These are phyloP conservation scores for Hypsopygia costalis DNA, from an alignment of 2,888 invertebrate species.

Conservation along the genomic window DNA sequence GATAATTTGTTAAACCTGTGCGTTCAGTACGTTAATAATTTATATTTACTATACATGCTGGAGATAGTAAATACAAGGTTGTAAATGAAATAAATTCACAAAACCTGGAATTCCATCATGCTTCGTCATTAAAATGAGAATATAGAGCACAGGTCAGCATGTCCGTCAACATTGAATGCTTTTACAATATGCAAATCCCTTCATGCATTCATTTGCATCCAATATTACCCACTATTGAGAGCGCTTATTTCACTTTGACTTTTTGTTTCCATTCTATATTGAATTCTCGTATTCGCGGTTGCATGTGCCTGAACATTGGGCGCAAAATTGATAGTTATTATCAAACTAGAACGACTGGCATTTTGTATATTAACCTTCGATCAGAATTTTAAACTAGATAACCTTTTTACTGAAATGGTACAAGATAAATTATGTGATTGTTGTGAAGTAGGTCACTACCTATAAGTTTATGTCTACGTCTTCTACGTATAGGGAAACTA, in stretches of 20 bases:
- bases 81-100: too few relatives aligned
- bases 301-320: neutral
- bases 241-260: constrained; percentile 12
- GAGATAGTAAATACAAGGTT: too few relatives aligned
- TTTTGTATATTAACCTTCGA: neutral
- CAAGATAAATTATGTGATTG: too few relatives aligned
- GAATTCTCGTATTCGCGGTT: neutral
- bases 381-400: neutral
- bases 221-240: constrained; percentile 23
- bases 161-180: constrained; percentile 23
- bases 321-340: neutral
- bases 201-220: constrained; percentile 40
- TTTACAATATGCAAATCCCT: constrained; percentile 40
- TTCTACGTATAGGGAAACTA: too few relatives aligned
- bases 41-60: too few relatives aligned
- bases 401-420: too few relatives aligned
- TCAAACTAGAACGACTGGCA: neutral
- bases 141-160: constrained; percentile 27
- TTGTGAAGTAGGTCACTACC: too few relatives aligned
- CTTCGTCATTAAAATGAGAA: constrained; percentile 9
- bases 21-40: too few relatives aligned
- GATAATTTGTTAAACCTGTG: too few relatives aligned
- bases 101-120: too few relatives aligned
- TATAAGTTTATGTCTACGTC: too few relatives aligned
- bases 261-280: constrained; percentile 15